Percentiles rank a stretch among this genome's conserved stretches.
These are phyloP conservation scores for Eristalis intricaria DNA, from an alignment of 2,888 invertebrate species.

Conservation along the genomic window DNA sequence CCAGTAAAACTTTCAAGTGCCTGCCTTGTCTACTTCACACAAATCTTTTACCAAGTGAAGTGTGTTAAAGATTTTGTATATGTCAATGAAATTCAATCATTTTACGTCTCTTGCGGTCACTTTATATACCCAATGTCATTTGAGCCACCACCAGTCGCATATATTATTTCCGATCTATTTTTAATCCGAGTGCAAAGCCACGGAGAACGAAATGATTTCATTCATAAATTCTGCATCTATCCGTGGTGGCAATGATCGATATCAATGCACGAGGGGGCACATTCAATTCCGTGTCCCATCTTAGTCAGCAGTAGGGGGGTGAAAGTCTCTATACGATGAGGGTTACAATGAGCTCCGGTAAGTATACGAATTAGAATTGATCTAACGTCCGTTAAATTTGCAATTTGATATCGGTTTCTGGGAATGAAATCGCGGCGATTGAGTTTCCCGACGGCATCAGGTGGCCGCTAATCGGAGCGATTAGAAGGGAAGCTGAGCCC, in stretches of 20 bases:
- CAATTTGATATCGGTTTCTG: not conserved
- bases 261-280: no score
- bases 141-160: slow-evolving; percentile 37
- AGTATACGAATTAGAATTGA: not conserved
- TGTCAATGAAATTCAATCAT: slow-evolving; percentile 59
- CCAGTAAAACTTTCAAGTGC: slow-evolving; percentile 27
- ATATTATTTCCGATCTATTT: slow-evolving; percentile 61
- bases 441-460: not conserved
- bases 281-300: not conserved
- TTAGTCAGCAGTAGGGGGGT: not conserved
- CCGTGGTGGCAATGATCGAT: not conserved
- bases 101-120: slow-evolving; percentile 64
- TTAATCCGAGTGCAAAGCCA: slow-evolving; percentile 1
- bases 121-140: slow-evolving; percentile 38
- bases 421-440: not conserved
- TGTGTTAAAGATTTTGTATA: slow-evolving; percentile 43
- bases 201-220: slow-evolving; percentile 40
- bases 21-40: slow-evolving; percentile 10
- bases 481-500: not conserved
- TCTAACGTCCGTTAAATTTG: not conserved
- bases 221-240: slow-evolving; percentile 42
- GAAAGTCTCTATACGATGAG: not conserved
- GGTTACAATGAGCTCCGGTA: not conserved
- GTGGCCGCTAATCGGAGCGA: not conserved
- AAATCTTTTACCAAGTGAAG: slow-evolving; percentile 27